phyloP scores from a whole-genome alignment of 1,140 invertebrate genomes.

The Drosophila athabasca region DNA sequence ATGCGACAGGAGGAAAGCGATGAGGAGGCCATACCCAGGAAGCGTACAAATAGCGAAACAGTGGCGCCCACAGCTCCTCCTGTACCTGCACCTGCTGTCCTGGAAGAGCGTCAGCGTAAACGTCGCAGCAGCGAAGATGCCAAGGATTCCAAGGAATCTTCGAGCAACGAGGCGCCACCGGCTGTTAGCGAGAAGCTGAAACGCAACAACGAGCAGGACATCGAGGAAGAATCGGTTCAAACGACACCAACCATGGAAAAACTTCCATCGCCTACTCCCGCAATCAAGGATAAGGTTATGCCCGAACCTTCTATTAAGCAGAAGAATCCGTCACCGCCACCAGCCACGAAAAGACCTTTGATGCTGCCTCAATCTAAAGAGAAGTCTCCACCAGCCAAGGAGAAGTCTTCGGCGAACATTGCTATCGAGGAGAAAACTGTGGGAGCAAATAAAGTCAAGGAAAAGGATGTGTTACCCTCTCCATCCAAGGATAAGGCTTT shows the following conservation, averaged over 20 bases:
- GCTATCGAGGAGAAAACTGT: too few species aligned
- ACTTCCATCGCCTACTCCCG: background rate
- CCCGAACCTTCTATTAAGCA: too few species aligned
- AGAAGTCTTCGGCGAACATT: too few species aligned
- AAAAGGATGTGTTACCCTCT: too few species aligned
- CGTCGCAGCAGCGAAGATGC: conserved; percentile 74
- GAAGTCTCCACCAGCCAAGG: too few species aligned
- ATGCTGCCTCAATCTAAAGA: too few species aligned
- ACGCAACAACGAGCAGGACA: conserved; percentile 57
- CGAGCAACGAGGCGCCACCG: conserved; percentile 20
- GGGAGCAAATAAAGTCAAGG: too few species aligned
- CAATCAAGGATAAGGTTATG: too few species aligned
- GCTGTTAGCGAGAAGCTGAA: conserved; percentile 59
- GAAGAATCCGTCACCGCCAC: too few species aligned
- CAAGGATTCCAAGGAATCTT: conserved; percentile 50
- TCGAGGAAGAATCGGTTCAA: conserved; percentile 10
- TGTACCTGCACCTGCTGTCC: background rate
- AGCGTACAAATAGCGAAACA: conserved; percentile 71
- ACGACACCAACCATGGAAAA: background rate
- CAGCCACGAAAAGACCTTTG: too few species aligned
- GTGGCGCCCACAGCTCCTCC: conserved; percentile 1
- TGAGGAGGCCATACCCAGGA: conserved; percentile 68
- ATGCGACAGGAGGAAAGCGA: conserved; percentile 74
- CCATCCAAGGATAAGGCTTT: too few species aligned
- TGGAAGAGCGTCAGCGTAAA: conserved; percentile 60